Evolutionary conservation across 2,888 invertebrate species (phyloP), one percentile per base, ranked within the genome.

Genomic region (Smittia aterrima): DNA sequence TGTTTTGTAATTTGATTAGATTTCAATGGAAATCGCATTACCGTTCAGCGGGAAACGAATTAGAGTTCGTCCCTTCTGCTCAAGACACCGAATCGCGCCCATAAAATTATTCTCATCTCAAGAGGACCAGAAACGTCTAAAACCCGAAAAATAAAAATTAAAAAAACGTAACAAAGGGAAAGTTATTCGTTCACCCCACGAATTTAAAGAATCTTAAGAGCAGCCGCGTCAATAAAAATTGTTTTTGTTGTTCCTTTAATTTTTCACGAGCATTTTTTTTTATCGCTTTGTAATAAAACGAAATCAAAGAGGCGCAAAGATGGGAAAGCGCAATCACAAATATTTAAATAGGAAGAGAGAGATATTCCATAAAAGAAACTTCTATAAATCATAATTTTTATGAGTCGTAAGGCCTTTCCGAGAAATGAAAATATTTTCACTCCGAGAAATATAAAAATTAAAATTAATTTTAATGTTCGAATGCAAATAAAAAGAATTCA

Each of bases 331-430:
- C 70, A 70, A 70, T 70, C 70, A 70, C 70, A 70, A 70, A 70
- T 70, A 70, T 70, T 70, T 70, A 70, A 70, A 70, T 70, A 70
- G 54, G 24, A 67, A 7, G 47, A 47, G 18, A 70, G 22, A 54
- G 41, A 70, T 54, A 41, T 70, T 70, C 54, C 32, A 70, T 54
- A 70, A 70, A 40, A 54, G 16, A 32, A 68, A 16, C 16, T 27
- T 41, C 70, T 32, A 70, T 70, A 70, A 70, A 70, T 70, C 70
- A 70, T 70, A 70, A 70, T 70, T 70, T 68, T 70, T 70, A 70
- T 54, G 70, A 41, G 32, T 41, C 22, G 18, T 67, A 70, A 53
- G 25, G 25, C 32, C 70, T 1, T n/a, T 20, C 22, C 47, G 20
- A 20, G 58, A 58, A 22, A 58, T 20, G 22, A 20, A 58, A 58